These are phyloP conservation scores for Mesocentrotus franciscanus DNA, from an alignment of 53 echinoderm and acorn worm genomes.

Conservation along the genomic window DNA sequence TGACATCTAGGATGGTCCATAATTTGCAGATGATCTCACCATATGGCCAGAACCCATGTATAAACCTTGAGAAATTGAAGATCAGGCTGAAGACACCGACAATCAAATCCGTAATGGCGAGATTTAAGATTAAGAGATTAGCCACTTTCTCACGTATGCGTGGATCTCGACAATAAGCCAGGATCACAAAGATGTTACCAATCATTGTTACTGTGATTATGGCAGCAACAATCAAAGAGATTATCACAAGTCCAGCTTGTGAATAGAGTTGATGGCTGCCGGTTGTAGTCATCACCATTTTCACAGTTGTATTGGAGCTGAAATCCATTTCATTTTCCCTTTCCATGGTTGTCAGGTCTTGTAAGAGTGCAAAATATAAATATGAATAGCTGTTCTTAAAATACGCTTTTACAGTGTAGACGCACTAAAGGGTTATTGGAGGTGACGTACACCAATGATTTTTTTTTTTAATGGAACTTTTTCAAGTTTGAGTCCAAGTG, in stretches of 20 bases:
- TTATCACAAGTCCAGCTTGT: background rate
- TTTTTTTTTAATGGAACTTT: background rate
- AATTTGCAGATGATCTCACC: conserved; percentile 79
- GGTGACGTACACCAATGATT: too few relatives aligned
- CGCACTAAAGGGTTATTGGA: too few relatives aligned
- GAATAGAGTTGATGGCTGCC: background rate
- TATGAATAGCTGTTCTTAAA: background rate
- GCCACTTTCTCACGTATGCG: conserved; percentile 75
- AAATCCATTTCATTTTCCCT: background rate
- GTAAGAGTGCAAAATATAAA: background rate
- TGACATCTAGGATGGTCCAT: conserved; percentile 78
- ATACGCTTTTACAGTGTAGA: too few relatives aligned
- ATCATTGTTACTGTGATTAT: conserved; percentile 74
- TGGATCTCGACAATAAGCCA: conserved; percentile 71
- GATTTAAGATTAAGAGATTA: conserved; percentile 81
- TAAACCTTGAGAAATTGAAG: conserved; percentile 73
- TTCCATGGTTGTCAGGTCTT: background rate
- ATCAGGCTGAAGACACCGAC: conserved; percentile 76
- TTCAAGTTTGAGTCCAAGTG: background rate
- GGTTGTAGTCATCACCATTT: background rate
- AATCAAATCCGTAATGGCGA: conserved; percentile 81
- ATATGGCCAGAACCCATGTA: conserved; percentile 67
- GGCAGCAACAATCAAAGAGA: conserved; percentile 20
- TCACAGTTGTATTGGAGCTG: background rate
- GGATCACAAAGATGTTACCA: conserved; percentile 79